Conservation (phyloP, 2,113 vertebrate species). For the Archilochus colubris region DNA sequence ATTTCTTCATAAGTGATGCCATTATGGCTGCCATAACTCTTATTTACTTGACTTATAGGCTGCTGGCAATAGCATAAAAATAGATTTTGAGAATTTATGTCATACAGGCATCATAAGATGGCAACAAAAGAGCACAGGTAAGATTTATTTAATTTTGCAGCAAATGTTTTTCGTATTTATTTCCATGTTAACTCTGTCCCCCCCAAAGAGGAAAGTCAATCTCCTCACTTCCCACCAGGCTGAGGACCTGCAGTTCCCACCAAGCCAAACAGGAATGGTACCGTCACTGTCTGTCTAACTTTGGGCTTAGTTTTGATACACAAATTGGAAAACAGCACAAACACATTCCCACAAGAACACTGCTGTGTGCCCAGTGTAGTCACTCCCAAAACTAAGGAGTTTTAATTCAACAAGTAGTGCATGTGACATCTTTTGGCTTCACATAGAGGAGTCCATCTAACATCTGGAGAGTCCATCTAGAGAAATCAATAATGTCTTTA, state of each 20-base stretch:
- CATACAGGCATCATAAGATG: constrained; percentile 70
- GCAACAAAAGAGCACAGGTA: constrained; percentile 64
- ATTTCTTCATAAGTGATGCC: constrained; percentile 74
- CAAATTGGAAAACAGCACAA: not conserved
- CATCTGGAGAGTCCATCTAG: not conserved
- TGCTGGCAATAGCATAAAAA: constrained; percentile 78
- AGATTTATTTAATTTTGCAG: constrained; percentile 66
- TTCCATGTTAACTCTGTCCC: not conserved
- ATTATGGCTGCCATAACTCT: constrained; percentile 78
- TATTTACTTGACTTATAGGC: constrained; percentile 75
- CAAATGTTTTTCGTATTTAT: constrained; percentile 52
- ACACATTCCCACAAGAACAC: not conserved
- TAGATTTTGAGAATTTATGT: constrained; percentile 83
- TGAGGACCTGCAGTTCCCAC: not conserved
- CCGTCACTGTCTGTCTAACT: not conserved
- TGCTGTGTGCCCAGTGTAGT: not conserved
- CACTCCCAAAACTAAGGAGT: not conserved
- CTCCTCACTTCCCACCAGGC: not conserved
- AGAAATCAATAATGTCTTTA: not conserved
- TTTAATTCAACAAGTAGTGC: not conserved
- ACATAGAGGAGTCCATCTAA: not conserved
- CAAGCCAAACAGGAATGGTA: not conserved
- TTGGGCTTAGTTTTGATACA: not conserved
- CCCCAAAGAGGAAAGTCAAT: not conserved
- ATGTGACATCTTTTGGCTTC: not conserved